Base-by-base conservation (phyloP, 35 echinoderm and acorn worm genomes). In the Anneissia japonica region DNA sequence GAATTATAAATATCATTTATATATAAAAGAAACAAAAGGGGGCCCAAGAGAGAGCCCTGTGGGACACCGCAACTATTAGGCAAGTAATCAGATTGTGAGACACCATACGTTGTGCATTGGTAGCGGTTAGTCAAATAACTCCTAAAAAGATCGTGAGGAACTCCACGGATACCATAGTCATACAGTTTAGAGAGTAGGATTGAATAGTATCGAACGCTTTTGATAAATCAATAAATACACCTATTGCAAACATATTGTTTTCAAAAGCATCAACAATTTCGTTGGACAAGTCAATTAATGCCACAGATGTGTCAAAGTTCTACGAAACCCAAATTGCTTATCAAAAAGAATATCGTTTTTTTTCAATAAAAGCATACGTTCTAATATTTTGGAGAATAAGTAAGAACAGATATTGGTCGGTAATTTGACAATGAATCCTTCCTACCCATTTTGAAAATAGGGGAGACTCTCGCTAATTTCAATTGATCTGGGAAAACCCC, bases 201-300 rank as follows among this genome's bases (percentile, higher is more conserved):
- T 32, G 56, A 19, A 88, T 82, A 30, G 90, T 92, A 46, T 88
- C 73, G 76, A 92, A 92, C 16, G 90, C 90, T 32, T 92, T 92
- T 30, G 77, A 88, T n/a, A 92, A 32, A 40, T 92, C 90, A 21
- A 92, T 16, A 88, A 92, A 92, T 3, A 91, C 80, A 56, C 90
- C 78, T 32, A 46, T 11, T 31, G 85, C 31, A 46, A 28, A 36
- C 32, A 40, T 0, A 46, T 87, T 84, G n/a, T 88, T 55, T 32
- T 82, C 37, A 0, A 84, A 34, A n/a, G 51, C 73, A 92, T 87
- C 37, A 0, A 26, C 1, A 46, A 92, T 28, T 51, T 84, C 64
- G 35, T 87, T 45, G 76, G 38, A 30, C 28, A 92, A 31, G 33
- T 89, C 51, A 77, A 79, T 30, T 35, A 88, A 46, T 10, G 91